Percentiles rank a stretch among this genome's conserved stretches.
phyloP scores from a whole-genome alignment of 2,888 invertebrate species.

The Brachypalpus laphriformis region DNA sequence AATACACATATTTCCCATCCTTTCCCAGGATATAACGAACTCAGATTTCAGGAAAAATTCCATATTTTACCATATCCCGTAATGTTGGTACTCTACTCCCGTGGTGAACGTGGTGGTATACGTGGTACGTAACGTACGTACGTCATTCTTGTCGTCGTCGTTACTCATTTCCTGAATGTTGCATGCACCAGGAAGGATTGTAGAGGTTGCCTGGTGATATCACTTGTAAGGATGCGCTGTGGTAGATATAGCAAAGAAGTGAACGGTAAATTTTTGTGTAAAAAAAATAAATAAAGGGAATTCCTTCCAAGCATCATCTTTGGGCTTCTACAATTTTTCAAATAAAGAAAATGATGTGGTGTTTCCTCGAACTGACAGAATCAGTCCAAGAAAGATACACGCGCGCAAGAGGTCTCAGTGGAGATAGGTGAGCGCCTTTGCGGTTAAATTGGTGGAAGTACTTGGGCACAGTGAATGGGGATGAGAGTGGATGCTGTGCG shows the following conservation, averaged over 20 bases:
- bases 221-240: background rate
- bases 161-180: slow-evolving; percentile 70
- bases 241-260: slow-evolving; percentile 2
- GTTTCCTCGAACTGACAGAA: slow-evolving; percentile 42
- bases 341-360: slow-evolving; percentile 45
- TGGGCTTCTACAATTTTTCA: slow-evolving; percentile 48
- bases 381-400: slow-evolving; percentile 13
- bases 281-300: background rate
- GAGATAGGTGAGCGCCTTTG: background rate
- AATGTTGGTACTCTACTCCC: background rate
- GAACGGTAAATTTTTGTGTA: slow-evolving; percentile 28
- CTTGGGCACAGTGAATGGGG: background rate
- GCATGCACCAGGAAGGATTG: slow-evolving; percentile 63
- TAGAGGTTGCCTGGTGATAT: slow-evolving; percentile 42
- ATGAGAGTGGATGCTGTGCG: background rate
- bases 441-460: slow-evolving; percentile 25
- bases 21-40: slow-evolving; percentile 60
- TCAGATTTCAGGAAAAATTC: slow-evolving; percentile 69
- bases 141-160: slow-evolving; percentile 47
- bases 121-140: too few species aligned
- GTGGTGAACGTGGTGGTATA: background rate
- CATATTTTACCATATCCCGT: slow-evolving; percentile 67
- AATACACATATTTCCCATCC: slow-evolving; percentile 62
- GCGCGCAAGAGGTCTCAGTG: background rate
- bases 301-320: background rate